These are phyloP conservation scores for Lasioglossum calceatum DNA, from an alignment of 2,888 invertebrate species.

Conservation along the genomic window DNA sequence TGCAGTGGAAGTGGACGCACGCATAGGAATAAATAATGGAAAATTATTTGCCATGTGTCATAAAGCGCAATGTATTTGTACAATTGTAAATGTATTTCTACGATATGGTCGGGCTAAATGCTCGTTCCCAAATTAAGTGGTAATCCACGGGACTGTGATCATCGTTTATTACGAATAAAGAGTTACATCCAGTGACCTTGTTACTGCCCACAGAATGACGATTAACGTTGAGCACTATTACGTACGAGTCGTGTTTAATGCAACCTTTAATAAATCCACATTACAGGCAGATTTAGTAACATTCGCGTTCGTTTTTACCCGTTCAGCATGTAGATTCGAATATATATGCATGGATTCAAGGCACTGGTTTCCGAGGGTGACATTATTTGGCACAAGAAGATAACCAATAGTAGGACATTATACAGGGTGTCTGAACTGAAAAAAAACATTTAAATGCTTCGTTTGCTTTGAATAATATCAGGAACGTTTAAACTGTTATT, in stretches of 20 bases:
- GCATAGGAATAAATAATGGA: not conserved
- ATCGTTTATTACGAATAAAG: constrained; percentile 76
- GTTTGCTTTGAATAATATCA: not conserved
- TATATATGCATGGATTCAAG: not conserved
- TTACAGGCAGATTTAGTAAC: constrained; percentile 51
- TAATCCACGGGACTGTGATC: constrained; percentile 65
- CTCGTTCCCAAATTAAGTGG: constrained; percentile 62
- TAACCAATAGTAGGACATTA: not conserved
- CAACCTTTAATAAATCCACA: constrained; percentile 64
- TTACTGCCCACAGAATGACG: constrained; percentile 71
- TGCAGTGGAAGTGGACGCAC: not conserved
- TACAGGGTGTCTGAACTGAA: not conserved
- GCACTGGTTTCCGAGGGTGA: not conserved
- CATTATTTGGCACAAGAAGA: not conserved
- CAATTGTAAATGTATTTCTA: constrained; percentile 8
- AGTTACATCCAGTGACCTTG: constrained; percentile 80
- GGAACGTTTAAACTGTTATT: too few species aligned
- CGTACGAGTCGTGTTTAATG: constrained; percentile 64
- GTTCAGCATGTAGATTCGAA: not conserved
- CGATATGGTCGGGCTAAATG: constrained; percentile 51
- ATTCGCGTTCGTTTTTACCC: constrained; percentile 24
- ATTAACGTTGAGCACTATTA: constrained; percentile 69
- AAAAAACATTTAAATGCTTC: not conserved
- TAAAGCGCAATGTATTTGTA: not conserved
- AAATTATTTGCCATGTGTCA: not conserved